Conservation (phyloP, 1,140 invertebrate species). For the Rhyacophila brunnea region DNA sequence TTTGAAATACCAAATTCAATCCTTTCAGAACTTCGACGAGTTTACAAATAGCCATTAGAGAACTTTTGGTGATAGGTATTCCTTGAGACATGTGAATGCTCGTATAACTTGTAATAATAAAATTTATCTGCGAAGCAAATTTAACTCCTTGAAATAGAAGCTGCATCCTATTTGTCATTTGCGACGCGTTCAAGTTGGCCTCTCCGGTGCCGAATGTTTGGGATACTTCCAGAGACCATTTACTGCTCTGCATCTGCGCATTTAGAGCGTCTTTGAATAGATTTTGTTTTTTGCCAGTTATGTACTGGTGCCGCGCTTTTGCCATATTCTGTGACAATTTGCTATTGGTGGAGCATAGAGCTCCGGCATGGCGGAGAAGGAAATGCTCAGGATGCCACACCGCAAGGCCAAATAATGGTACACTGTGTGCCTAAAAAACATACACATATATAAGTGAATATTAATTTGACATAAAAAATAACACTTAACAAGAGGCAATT, state of each 20-base stretch:
- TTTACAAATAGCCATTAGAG: conserved; percentile 74
- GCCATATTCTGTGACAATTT: conserved; percentile 59
- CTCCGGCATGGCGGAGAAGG: conserved; percentile 62
- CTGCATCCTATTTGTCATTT: conserved; percentile 62
- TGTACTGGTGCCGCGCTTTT: conserved; percentile 56
- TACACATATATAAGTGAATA: conserved; percentile 6
- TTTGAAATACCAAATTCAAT: conserved; percentile 64
- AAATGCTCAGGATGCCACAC: conserved; percentile 82
- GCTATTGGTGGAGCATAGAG: conserved; percentile 57
- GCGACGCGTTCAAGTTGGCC: conserved; percentile 57
- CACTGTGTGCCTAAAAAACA: conserved; percentile 63
- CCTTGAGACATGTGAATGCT: conserved; percentile 77
- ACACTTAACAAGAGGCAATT: conserved; percentile 16
- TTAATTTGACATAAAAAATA: conserved; percentile 15
- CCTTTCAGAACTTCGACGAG: conserved; percentile 81
- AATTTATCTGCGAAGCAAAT: conserved; percentile 60
- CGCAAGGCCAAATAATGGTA: conserved; percentile 71
- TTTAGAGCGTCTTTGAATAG: conserved; percentile 58
- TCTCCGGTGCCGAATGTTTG: conserved; percentile 51
- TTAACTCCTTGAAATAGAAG: conserved; percentile 67
- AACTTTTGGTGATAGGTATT: conserved; percentile 76
- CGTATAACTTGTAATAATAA: conserved; percentile 67
- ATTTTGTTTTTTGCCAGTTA: conserved; percentile 57
- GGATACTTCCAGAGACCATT: conserved; percentile 66
- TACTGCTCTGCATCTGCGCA: conserved; percentile 41